These are phyloP conservation scores for Tragelaphus imberbis DNA, from an alignment of 2,113 vertebrate genomes.

Conservation along the genomic window DNA sequence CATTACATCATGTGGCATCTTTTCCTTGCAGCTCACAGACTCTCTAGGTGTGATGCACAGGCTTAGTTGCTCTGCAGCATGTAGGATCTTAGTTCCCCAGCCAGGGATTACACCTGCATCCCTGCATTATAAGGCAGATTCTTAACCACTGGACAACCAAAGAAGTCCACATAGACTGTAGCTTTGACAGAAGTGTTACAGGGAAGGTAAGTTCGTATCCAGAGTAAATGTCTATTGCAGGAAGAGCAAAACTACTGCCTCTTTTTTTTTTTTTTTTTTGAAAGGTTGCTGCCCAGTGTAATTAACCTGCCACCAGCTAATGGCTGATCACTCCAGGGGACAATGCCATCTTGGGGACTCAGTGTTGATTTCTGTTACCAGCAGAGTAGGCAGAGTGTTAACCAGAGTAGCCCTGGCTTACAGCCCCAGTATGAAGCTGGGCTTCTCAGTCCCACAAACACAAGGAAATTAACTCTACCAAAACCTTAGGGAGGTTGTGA, in stretches of 20 bases:
- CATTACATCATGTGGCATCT: neutral
- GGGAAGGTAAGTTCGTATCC: neutral
- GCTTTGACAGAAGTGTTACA: neutral
- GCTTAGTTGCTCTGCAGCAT: neutral
- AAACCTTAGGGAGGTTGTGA: neutral
- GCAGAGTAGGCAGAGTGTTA: neutral
- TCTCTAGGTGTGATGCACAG: neutral
- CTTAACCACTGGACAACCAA: neutral
- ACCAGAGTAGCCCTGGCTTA: neutral
- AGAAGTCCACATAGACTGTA: neutral
- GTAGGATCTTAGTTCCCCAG: neutral
- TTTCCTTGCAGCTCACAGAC: neutral
- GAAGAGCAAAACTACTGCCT: neutral
- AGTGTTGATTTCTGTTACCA: neutral
- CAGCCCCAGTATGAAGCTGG: neutral
- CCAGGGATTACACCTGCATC: neutral
- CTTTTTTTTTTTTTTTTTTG: neutral
- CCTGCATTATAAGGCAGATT: neutral
- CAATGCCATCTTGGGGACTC: accelerated
- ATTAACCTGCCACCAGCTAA: neutral
- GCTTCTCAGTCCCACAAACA: neutral
- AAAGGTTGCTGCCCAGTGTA: neutral
- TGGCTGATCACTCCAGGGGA: too few relatives aligned
- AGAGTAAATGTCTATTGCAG: neutral
- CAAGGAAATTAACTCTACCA: neutral